Percentiles rank a stretch among this genome's conserved stretches.
Evolutionary conservation across 2,797 vertebrate species (phyloP).

Genomic region (Anolis apletophallus): DNA sequence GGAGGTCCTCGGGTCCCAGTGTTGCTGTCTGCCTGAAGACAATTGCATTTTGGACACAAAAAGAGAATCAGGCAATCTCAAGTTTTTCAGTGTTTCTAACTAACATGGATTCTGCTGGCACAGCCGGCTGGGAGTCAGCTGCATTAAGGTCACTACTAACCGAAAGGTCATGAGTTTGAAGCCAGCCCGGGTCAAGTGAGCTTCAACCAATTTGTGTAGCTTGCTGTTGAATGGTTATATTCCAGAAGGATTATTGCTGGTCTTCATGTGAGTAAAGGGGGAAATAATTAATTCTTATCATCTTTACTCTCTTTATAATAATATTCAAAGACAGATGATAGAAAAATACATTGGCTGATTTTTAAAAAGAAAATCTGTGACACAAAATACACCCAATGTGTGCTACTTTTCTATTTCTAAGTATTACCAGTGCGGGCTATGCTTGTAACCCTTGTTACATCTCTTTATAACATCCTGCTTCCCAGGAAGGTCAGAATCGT

Average conservation of each 20-base stretch:
- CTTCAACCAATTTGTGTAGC: too few species aligned
- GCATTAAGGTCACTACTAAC: too few species aligned
- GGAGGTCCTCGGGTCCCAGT: background rate
- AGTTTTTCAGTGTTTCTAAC: background rate
- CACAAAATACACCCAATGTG: background rate
- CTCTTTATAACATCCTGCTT: background rate
- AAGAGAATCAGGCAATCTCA: background rate
- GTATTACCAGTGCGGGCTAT: too few species aligned
- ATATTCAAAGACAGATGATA: background rate
- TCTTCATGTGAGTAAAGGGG: background rate
- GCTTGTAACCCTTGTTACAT: too few species aligned
- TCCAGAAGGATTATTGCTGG: background rate
- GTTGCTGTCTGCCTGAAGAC: background rate
- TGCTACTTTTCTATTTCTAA: background rate
- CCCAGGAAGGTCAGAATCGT: too few species aligned
- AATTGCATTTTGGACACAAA: conserved; percentile 21
- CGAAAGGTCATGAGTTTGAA: too few species aligned
- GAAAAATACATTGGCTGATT: background rate
- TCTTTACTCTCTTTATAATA: background rate
- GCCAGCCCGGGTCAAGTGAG: too few species aligned
- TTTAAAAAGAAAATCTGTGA: background rate
- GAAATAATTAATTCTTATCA: background rate
- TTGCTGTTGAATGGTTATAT: background rate
- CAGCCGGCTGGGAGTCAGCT: too few species aligned
- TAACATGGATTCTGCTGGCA: background rate